Evolutionary conservation across 2,888 invertebrate genomes (phyloP), one percentile per base, ranked within the genome.

Genomic region (Chrysodeixis includens): DNA sequence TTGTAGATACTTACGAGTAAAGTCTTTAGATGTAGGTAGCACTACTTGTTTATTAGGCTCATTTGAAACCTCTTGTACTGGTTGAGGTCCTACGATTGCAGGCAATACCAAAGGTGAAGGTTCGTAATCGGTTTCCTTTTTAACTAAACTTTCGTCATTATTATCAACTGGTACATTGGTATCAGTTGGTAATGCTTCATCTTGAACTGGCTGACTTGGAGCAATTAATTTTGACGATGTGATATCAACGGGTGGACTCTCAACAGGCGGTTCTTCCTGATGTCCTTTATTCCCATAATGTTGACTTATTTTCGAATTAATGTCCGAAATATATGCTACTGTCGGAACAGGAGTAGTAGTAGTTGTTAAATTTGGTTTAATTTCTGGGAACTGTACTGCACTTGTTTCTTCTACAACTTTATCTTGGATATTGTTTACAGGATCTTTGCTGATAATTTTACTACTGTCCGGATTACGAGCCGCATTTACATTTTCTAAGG

Each of bases 401-500:
- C 7, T 6, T n/a, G 40, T 5, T 6, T 40, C n/a, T n/a, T n/a
- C 40, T n/a, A n/a, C n/a, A 40, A n/a, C 40, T n/a, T 40, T 40
- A 14, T 40, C 12, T 40, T n/a, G 14, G n/a, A 2, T 5, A 40
- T n/a, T n/a, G n/a, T n/a, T 40, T n/a, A 40, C n/a, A n/a, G n/a
- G 14, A 40, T 40, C n/a, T 4, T 66, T 20, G 8, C n/a, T 14
- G 53, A 40, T 82, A n/a, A n/a, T 79, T 56, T 88, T 83, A 35
- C 87, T 83, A 78, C 85, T 78, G 53, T 77, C 66, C 12, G 78
- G 52, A 30, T 85, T 66, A 35, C 88, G 81, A 20, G 90, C 56
- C 6, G 78, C 74, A 60, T 92, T 85, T 7, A 86, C 63, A 52
- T 87, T 73, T 58, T 90, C 88, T 14, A 89, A 64, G 20, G 79